These are phyloP conservation scores for Drosophila cracens DNA, from an alignment of 2,888 invertebrate species.

Conservation along the genomic window DNA sequence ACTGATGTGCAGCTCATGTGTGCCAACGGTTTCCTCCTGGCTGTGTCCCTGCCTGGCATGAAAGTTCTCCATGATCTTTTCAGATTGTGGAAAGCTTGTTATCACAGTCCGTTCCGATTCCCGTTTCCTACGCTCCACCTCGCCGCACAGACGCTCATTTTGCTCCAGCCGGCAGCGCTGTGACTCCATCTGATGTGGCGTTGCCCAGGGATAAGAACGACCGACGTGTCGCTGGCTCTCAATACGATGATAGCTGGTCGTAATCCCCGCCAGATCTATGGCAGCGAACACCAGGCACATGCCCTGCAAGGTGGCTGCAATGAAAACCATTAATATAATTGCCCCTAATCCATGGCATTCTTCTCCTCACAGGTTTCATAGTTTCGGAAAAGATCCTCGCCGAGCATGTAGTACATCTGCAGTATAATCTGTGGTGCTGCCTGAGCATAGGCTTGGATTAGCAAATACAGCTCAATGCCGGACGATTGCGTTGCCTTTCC, in stretches of 20 bases:
- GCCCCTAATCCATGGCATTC: background rate
- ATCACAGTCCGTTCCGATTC: conserved; percentile 74
- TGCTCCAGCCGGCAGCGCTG: conserved; percentile 68
- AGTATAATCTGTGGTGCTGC: conserved; percentile 90
- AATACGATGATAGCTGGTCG: conserved; percentile 90
- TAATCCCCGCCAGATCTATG: conserved; percentile 89
- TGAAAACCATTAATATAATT: conserved; percentile 1
- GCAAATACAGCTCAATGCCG: conserved; percentile 91
- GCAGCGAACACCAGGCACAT: conserved; percentile 89
- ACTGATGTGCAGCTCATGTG: conserved; percentile 59
- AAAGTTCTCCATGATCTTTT: conserved; percentile 83
- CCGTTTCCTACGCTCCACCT: conserved; percentile 67
- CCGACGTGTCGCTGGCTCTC: conserved; percentile 91
- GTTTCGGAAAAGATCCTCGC: conserved; percentile 86
- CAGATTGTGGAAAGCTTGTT: conserved; percentile 81
- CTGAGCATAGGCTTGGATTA: conserved; percentile 92
- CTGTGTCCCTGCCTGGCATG: conserved; percentile 31
- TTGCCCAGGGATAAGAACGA: conserved; percentile 90
- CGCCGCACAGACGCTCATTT: conserved; percentile 69
- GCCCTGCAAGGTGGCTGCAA: conserved; percentile 88
- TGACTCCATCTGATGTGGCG: conserved; percentile 81
- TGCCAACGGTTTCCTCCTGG: conserved; percentile 15
- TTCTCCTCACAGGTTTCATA: conserved; percentile 88
- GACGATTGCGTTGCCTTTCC: conserved; percentile 87
- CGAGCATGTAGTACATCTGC: conserved; percentile 88